Evolutionary conservation across 2,888 invertebrate genomes (phyloP).

Genomic region (Caenorhabditis doughertyi): DNA sequence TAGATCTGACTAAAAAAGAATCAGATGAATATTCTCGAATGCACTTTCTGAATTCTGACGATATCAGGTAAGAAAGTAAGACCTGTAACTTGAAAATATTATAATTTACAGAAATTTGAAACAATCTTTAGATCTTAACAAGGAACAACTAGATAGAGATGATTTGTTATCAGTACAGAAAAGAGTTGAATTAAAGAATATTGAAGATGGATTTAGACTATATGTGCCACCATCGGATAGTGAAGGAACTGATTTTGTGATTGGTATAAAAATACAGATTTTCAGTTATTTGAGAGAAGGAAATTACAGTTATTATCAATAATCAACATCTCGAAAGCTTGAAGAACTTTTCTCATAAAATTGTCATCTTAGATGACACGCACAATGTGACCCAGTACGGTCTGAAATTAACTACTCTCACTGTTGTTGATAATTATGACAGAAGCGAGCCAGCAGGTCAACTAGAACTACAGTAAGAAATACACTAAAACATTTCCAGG

Average conservation of each 20-base stretch:
- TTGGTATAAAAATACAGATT: background rate
- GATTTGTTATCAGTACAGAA: background rate
- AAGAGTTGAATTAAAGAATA: background rate
- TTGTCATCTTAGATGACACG: background rate
- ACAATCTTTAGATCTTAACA: background rate
- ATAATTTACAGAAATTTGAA: background rate
- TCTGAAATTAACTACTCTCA: constrained; percentile 1
- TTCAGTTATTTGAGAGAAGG: background rate
- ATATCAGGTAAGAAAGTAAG: background rate
- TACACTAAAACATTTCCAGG: background rate
- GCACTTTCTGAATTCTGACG: background rate
- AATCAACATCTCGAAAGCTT: background rate
- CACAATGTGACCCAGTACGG: background rate
- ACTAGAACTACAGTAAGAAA: no score
- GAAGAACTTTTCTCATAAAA: background rate
- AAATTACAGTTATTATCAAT: constrained; percentile 1
- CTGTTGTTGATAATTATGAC: constrained; percentile 4
- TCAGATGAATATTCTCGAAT: background rate
- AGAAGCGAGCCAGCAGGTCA: background rate
- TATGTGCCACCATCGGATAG: background rate
- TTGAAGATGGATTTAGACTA: background rate
- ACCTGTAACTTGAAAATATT: background rate
- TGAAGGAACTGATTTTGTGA: background rate
- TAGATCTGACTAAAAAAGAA: background rate
- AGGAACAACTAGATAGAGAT: background rate